A percentile compares a stretch with the other conserved stretches of the same genome.
Conservation (phyloP, 2,888 invertebrate genomes). For the Alitta virens region DNA sequence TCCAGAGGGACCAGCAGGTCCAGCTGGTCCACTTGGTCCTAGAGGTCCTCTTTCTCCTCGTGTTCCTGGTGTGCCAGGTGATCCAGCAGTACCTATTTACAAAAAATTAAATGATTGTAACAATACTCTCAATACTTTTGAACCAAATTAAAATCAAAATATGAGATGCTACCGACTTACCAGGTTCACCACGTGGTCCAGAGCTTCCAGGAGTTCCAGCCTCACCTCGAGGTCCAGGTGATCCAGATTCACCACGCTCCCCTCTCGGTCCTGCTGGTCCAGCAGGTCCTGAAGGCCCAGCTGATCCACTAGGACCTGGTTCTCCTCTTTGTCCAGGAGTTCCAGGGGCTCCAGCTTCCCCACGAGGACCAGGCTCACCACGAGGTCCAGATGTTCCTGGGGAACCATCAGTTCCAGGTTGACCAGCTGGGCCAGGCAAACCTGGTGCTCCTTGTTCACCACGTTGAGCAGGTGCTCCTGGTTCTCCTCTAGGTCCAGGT, state of each 20-base stretch:
- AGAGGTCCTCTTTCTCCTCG: conserved; percentile 31
- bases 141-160: conserved; percentile 16
- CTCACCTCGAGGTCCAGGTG: conserved; percentile 20
- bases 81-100: conserved; percentile 4
- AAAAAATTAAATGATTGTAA: too few relatives aligned
- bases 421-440: neutral
- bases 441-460: conserved; percentile 4
- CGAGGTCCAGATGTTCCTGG: conserved; percentile 14
- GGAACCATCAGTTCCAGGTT: conserved; percentile 5
- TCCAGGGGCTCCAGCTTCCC: conserved; percentile 6
- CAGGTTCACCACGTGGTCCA: conserved; percentile 24
- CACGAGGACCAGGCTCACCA: conserved; percentile 19
- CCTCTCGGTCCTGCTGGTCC: conserved; percentile 19
- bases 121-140: conserved; percentile 12
- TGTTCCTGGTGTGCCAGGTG: conserved; percentile 23
- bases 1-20: conserved; percentile 26
- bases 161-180: conserved; percentile 14
- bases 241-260: conserved; percentile 20
- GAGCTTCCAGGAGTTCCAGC: conserved; percentile 18
- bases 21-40: conserved; percentile 61
- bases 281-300: conserved; percentile 63
- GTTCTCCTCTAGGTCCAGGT: conserved; percentile 11
- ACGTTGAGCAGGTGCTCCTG: conserved; percentile 5
- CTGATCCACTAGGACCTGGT: conserved; percentile 61
- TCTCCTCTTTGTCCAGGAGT: conserved; percentile 58